Conservation (phyloP, 2,797 vertebrate species). For the Pampus argenteus region DNA sequence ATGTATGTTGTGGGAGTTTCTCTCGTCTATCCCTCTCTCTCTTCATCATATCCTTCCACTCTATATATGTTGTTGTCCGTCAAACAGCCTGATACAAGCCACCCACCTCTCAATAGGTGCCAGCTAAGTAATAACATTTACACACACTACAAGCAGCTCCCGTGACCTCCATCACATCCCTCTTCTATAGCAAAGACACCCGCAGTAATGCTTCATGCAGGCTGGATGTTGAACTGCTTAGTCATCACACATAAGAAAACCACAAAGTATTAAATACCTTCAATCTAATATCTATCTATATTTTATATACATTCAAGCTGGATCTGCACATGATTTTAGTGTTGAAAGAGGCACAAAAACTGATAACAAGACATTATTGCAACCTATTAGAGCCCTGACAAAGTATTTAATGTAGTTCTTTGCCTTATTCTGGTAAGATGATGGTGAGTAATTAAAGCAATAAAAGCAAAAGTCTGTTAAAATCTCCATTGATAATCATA, state of each 20-base stretch:
- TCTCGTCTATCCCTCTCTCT: slow-evolving; percentile 25
- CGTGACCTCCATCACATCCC: slow-evolving; percentile 16
- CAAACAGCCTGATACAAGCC: slow-evolving; percentile 44
- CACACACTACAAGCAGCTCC: background rate
- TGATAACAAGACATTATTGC: too few relatives aligned
- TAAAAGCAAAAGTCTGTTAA: background rate
- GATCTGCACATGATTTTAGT: too few relatives aligned
- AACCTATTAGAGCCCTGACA: too few relatives aligned
- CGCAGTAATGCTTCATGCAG: too few relatives aligned
- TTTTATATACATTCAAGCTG: too few relatives aligned
- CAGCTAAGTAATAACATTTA: slow-evolving; percentile 32
- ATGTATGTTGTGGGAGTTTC: slow-evolving; percentile 38
- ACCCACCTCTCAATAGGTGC: slow-evolving; percentile 40
- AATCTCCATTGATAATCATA: background rate
- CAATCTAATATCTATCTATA: too few relatives aligned
- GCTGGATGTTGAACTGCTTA: background rate
- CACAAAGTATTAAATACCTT: too few relatives aligned
- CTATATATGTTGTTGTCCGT: slow-evolving; percentile 46
- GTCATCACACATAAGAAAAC: too few relatives aligned
- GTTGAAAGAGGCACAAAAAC: too few relatives aligned
- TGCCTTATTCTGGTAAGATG: background rate
- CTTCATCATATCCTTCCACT: slow-evolving; percentile 45
- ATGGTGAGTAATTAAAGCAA: background rate
- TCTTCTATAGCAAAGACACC: background rate
- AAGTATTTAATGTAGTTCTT: too few relatives aligned